Evolutionary conservation across 2,113 vertebrate species (phyloP), one percentile per base, ranked within the genome.

Genomic region (Dasyornis broadbenti): DNA sequence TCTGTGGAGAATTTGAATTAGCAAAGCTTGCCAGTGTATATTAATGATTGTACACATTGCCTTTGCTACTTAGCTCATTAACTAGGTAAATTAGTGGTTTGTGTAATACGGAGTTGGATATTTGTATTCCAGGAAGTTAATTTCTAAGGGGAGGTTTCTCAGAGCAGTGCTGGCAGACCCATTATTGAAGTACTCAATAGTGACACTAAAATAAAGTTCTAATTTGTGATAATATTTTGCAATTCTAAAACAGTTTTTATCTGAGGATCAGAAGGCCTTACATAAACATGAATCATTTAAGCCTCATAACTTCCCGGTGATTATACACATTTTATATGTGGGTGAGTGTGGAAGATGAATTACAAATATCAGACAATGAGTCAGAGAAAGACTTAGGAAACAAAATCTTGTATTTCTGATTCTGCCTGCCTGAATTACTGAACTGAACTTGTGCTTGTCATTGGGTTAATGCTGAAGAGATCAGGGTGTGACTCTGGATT

Each of bases 241-340:
- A 53, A 89, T 96, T 94, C 90, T 94, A 66, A 77, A 92, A 4
- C 52, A 53, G 76, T 66, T 96, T 95, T 93, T 96, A 47, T 92
- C 60, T 86, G 90, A 86, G 88, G 88, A 89, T 96, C 82, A 27
- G 86, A 92, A 83, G 80, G 76, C 79, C 93, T 94, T 93, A 89
- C 86, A 95, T 88, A 96, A 96, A 95, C 92, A 96, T 86, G 95
- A 93, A 94, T 96, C 94, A 94, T 76, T 95, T 89, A 86, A 96
- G 61, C 80, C 72, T 93, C 65, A 6, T 85, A 93, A 92, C 90
- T 92, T 96, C 93, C 75, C 2, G 0, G 71, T 92, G 93, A 89
- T 96, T 89, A 66, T 86, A 81, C 82, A 90, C 60, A 71, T 80
- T 89, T 90, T 86, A 40, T 64, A 83, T 61, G 93, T 95, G 94